phyloP scores from a whole-genome alignment of 2,888 invertebrate genomes.

The Salticus scenicus region DNA sequence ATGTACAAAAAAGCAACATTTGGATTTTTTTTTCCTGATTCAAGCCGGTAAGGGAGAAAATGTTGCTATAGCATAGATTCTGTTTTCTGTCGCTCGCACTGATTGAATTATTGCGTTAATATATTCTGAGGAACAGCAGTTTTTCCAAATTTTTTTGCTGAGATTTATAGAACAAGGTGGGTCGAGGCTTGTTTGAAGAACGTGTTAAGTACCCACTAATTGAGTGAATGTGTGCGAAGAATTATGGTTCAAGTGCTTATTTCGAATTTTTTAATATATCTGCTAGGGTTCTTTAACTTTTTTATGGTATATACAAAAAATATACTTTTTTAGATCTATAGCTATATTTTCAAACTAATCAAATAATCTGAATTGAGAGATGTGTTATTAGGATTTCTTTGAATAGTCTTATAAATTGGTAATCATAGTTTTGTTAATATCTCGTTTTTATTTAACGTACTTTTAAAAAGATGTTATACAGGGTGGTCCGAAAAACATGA shows the following conservation, averaged over 20 bases:
- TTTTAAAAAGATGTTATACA: too few species aligned
- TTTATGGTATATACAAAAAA: too few species aligned
- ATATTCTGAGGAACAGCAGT: conserved; percentile 30
- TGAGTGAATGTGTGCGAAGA: neutral
- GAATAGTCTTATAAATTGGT: too few species aligned
- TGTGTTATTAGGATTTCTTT: too few species aligned
- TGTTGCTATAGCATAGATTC: conserved; percentile 45
- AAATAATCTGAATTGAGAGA: too few species aligned
- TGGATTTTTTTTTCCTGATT: conserved; percentile 44
- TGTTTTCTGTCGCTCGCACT: conserved; percentile 53
- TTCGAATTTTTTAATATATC: too few species aligned
- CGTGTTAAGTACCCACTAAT: conserved; percentile 29
- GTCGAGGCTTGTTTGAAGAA: conserved; percentile 28
- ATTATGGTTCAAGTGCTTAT: neutral
- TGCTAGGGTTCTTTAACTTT: too few species aligned
- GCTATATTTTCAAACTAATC: too few species aligned
- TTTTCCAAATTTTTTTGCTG: neutral
- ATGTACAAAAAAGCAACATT: conserved; percentile 37
- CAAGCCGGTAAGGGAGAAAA: conserved; percentile 10
- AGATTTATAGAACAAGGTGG: neutral
- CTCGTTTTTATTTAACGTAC: too few species aligned
- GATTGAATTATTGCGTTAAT: conserved; percentile 67
- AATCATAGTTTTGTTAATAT: too few species aligned
- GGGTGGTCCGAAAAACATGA: too few species aligned
- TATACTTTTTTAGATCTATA: too few species aligned